Evolutionary conservation across 1,140 invertebrate species (phyloP), one percentile per base, ranked within the genome.

Genomic region (Procambarus virginalis): DNA sequence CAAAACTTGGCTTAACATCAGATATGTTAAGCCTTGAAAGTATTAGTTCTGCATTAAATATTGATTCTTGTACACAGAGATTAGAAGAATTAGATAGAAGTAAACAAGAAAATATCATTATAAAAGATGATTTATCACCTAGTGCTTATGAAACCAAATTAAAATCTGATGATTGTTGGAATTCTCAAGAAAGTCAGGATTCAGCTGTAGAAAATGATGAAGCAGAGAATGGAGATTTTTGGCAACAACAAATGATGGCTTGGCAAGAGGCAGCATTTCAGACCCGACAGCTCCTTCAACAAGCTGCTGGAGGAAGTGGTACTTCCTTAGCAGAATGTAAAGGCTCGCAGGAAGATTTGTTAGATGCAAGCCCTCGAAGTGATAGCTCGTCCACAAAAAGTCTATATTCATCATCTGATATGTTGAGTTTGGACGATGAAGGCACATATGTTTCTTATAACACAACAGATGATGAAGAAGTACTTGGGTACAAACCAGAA

Each of bases 171-270:
- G 48, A 88, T n/a, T 81, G 77, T 20, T 85, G 78, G 80, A 80
- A 82, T 4, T 68, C 89, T 6, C 55, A 68, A n/a, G 83, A 85
- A 45, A 79, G 60, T 58, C 55, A 70, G 14, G 89, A 90, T 34
- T 55, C 55, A 60, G 88, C 22, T 17, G 82, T 78, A 45, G 73
- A 55, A 60, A 58, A 64, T 51, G 75, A 79, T 84, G 88, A 79
- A 70, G 68, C 60, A 79, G 89, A 90, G 22, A 90, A 90, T 64
- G 89, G 89, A 49, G 89, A 85, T 22, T 90, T 90, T 55, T 90
- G 82, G 84, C 83, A 85, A 46, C 89, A 90, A 58, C 89, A 90
- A 34, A 90, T 90, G 89, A 75, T 81, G 83, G 89, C 89, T 4
- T 90, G 89, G 89, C 82, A 90, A 55, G 76, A 84, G 46, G 89